Conservation (phyloP, 2,113 vertebrate genomes). For the Microtus ochrogaster region DNA sequence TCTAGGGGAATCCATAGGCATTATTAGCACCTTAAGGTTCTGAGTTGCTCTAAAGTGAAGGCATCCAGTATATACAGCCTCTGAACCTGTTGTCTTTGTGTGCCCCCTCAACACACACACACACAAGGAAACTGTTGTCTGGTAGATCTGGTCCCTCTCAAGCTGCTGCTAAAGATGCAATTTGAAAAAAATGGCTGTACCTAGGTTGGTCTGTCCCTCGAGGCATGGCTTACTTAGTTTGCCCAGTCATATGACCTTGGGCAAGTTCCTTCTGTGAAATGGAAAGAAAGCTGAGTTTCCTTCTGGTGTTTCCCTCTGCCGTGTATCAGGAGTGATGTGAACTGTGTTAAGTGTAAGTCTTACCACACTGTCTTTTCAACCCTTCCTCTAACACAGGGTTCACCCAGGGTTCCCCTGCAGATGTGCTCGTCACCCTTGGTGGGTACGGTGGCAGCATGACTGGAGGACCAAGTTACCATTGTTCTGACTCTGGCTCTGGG, state of each 20-base stretch:
- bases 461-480: accelerated
- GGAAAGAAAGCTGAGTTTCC: neutral
- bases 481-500: accelerated
- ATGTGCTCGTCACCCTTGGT: accelerated
- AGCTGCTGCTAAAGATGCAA: neutral
- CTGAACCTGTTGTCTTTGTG: neutral
- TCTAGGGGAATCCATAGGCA: accelerated
- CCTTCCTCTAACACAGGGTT: neutral
- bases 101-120: neutral
- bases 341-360: accelerated
- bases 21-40: accelerated
- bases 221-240: accelerated
- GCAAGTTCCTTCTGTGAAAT: neutral
- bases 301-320: neutral
- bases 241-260: accelerated
- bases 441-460: accelerated
- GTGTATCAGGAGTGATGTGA: neutral
- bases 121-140: neutral
- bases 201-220: neutral
- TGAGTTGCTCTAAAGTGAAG: neutral
- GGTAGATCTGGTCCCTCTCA: neutral
- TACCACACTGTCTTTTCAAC: accelerated
- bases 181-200: neutral
- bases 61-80: accelerated
- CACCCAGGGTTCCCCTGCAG: accelerated